Conservation (phyloP, 2,888 invertebrate species). For the Strigamia crassipes region DNA sequence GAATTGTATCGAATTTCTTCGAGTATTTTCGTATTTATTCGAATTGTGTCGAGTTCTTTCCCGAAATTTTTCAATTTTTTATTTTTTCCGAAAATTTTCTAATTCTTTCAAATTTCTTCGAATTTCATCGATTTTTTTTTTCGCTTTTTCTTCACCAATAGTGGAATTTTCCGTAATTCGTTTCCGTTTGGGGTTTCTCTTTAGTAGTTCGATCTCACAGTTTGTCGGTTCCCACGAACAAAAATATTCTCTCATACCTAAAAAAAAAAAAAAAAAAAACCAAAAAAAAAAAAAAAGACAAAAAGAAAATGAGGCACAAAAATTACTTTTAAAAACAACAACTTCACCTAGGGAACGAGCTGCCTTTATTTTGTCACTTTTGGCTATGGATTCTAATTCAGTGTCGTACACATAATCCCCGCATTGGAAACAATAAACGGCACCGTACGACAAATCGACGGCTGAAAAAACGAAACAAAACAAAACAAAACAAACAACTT, state of each 20-base stretch:
- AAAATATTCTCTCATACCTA: constrained; percentile 62
- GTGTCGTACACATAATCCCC: constrained; percentile 89
- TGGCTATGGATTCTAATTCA: constrained; percentile 64
- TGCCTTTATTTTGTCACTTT: constrained; percentile 54
- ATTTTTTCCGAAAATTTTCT: too few species aligned
- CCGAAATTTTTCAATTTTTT: too few species aligned
- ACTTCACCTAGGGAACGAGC: constrained; percentile 54
- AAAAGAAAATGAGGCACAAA: too few species aligned
- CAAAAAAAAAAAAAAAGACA: too few species aligned
- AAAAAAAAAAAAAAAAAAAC: neutral
- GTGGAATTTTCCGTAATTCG: constrained; percentile 80
- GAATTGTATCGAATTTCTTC: too few species aligned
- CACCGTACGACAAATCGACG: constrained; percentile 85
- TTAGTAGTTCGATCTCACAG: constrained; percentile 75
- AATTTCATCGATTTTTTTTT: constrained; percentile 45
- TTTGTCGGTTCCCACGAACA: constrained; percentile 79
- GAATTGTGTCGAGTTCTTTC: too few species aligned
- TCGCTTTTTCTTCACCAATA: too few species aligned
- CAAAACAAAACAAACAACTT: neutral
- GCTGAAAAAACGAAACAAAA: constrained; percentile 62
- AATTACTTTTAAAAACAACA: too few species aligned
- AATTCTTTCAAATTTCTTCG: too few species aligned
- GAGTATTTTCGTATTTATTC: too few species aligned
- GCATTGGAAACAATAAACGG: constrained; percentile 86
- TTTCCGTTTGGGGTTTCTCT: constrained; percentile 76